A percentile compares a stretch with the other conserved stretches of the same genome.
phyloP scores from a whole-genome alignment of 2,113 vertebrate genomes.

The Chaetodon auriga region DNA sequence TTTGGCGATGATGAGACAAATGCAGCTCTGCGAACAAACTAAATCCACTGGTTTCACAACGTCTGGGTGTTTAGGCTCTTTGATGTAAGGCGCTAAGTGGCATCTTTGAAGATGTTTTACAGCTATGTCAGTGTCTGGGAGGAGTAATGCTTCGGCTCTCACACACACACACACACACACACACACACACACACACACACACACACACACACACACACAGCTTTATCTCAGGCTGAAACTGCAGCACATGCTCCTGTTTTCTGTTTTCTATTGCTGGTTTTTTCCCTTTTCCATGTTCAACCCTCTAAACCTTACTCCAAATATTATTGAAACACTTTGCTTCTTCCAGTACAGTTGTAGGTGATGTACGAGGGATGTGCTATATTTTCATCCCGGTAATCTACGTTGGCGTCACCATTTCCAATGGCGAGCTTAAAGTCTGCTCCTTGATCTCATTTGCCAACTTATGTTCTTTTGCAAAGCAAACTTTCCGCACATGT shows the following conservation, averaged over 20 bases:
- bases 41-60: slow-evolving; percentile 3
- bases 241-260: slow-evolving; percentile 29
- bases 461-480: slow-evolving; percentile 33
- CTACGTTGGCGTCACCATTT: slow-evolving; percentile 49
- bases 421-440: slow-evolving; percentile 37
- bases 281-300: slow-evolving; percentile 50
- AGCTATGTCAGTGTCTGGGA: slow-evolving; percentile 56
- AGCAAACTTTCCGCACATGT: slow-evolving; percentile 57
- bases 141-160: slow-evolving; percentile 22
- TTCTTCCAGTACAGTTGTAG: slow-evolving; percentile 3
- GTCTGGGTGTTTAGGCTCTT: slow-evolving; percentile 44
- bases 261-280: slow-evolving; percentile 38
- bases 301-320: slow-evolving; percentile 22
- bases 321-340: slow-evolving; percentile 26
- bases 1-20: slow-evolving; percentile 12
- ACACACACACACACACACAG: slow-evolving; percentile 31
- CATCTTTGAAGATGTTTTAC: slow-evolving; percentile 72
- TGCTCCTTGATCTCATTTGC: slow-evolving; percentile 49
- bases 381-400: slow-evolving; percentile 27
- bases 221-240: slow-evolving; percentile 20
- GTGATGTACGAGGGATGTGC: not conserved
- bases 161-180: slow-evolving; percentile 30
- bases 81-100: slow-evolving; percentile 62
- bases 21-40: not conserved
- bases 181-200: slow-evolving; percentile 28